Percentiles rank a stretch among this genome's conserved stretches.
Evolutionary conservation across 2,113 vertebrate genomes (phyloP).

Genomic region (Peromyscus polionotus): DNA sequence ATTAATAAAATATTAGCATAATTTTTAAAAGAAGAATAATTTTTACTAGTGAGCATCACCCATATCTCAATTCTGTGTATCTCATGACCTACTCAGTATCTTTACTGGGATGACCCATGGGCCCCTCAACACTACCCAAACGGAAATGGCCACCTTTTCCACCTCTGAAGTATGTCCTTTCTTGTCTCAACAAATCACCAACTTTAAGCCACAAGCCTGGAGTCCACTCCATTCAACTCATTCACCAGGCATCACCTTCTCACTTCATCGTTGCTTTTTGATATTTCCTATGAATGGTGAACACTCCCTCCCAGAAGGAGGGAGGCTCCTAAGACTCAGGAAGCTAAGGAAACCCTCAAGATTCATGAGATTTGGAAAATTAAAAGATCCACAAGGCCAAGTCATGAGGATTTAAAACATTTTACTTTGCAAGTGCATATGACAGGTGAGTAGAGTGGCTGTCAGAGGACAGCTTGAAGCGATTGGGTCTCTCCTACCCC

Average conservation of each 20-base stretch:
- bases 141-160: neutral
- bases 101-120: neutral
- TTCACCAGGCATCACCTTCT: neutral
- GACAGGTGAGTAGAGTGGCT: too few species aligned
- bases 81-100: neutral
- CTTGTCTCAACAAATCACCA: neutral
- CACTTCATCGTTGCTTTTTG: neutral
- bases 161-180: neutral
- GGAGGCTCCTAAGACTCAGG: too few species aligned
- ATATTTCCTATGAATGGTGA: neutral
- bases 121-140: neutral
- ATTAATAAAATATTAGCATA: neutral
- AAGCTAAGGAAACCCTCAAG: neutral
- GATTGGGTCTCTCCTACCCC: neutral
- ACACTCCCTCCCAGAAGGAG: neutral
- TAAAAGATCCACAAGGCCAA: neutral
- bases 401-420: neutral
- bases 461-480: neutral
- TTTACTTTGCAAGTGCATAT: neutral
- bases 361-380: neutral
- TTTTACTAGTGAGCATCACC: neutral
- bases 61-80: neutral
- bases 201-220: neutral
- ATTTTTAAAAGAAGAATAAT: neutral
- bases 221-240: neutral